Evolutionary conservation across 2,888 invertebrate genomes (phyloP), one percentile per base, ranked within the genome.

Genomic region (Synanthedon vespiformis): DNA sequence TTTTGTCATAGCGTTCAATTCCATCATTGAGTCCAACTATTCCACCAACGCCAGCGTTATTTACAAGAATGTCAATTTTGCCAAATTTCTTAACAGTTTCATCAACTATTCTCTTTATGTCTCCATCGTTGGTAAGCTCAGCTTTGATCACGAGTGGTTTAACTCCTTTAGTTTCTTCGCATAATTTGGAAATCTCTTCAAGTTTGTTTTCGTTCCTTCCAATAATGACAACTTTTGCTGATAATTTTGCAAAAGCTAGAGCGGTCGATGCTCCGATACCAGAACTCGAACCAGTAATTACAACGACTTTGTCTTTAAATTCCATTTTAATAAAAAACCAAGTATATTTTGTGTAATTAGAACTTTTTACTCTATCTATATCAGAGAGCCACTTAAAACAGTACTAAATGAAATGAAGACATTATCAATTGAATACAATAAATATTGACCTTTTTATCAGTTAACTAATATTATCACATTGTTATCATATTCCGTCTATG

Each of bases 1-100:
- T 72, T 51, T 90, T 81, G 72, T 96, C 96, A 68, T 90, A 95
- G 64, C 93, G 93, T 48, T 91, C 92, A 54, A 95, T 34, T 12
- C 56, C 57, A 5, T 54, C 52, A 44, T 52, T 48, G 3, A 56
- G 57, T 51, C 41, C 51, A 8, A 52, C 52, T 18, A 50, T 22
- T 10, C 50, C 40, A 13, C 51, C 53, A 18, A 56, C 53, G 3
- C 56, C 58, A 40, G 95, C 95, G 80, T 92, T 94, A 71, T 95
- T 94, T 0, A 94, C 83, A 48, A 94, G 71, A 49, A 93, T 88
- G 80, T 94, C 92, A 5, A 94, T 72, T 66, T 51, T 40, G 1
- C 69, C 71, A 53, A 64, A 72, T 51, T 64, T 61, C 11, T 68
- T 60, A 40, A 78, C 55, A 10, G 81, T 79, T 56, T 75, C 68